Conservation (phyloP, 2,888 invertebrate genomes). For the Prenolepis imparis region DNA sequence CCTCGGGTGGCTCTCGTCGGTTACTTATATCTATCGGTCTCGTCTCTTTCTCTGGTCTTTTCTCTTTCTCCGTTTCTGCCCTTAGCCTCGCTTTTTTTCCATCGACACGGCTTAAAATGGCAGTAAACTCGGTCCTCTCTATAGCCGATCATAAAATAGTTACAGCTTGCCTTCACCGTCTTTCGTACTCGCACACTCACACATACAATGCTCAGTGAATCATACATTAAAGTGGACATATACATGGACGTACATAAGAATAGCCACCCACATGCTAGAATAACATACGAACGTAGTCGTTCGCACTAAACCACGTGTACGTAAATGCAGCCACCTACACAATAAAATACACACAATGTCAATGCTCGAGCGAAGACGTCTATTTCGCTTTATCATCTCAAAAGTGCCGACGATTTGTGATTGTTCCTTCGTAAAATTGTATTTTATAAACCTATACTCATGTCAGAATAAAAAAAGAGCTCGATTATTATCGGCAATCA, state of each 20-base stretch:
- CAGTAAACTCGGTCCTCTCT: slow-evolving; percentile 61
- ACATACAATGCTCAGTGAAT: not conserved
- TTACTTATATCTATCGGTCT: slow-evolving; percentile 41
- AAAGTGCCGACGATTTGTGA: slow-evolving; percentile 38
- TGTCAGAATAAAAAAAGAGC: not conserved
- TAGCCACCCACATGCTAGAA: not conserved
- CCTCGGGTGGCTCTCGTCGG: not conserved
- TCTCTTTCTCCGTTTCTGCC: slow-evolving; percentile 48
- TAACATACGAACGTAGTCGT: not conserved
- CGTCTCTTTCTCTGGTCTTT: slow-evolving; percentile 38
- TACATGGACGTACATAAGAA: not conserved
- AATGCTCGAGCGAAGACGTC: slow-evolving; percentile 19
- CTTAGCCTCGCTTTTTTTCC: slow-evolving; percentile 48
- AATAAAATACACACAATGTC: not conserved
- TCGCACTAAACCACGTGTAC: not conserved
- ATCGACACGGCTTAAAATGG: slow-evolving; percentile 57
- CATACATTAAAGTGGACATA: not conserved
- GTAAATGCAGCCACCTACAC: not conserved
- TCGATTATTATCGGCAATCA: slow-evolving; percentile 22
- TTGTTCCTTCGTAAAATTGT: slow-evolving; percentile 37
- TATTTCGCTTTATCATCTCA: slow-evolving; percentile 43
- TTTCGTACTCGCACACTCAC: slow-evolving; percentile 29
- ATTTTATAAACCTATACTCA: not conserved
- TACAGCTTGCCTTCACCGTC: slow-evolving; percentile 56
- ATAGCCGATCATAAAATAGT: slow-evolving; percentile 68